Evolutionary conservation across 2,113 vertebrate species (phyloP), one percentile per base, ranked within the genome.

Genomic region (Syngnathoides biaculeatus): DNA sequence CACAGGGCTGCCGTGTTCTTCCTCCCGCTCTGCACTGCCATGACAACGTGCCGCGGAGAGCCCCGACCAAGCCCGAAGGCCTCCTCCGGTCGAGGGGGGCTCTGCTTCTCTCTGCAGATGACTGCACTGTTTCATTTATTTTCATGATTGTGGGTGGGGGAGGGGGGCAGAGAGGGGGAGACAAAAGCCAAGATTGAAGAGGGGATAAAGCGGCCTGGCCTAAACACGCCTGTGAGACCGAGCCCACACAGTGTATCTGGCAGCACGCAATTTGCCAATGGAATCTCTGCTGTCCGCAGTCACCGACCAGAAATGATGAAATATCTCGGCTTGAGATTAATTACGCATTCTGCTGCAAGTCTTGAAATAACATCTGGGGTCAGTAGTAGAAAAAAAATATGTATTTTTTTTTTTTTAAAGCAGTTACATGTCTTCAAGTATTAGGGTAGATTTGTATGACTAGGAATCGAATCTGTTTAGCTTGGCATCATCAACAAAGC

Each of bases 121-220:
- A 88, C 85, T 86, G 82, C 82, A 77, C 78, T 40, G 65, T 84
- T 89, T 88, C 85, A 86, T 88, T 87, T 87, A 85, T 87, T 89
- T 85, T 81, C 85, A 87, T 84, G 85, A 84, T 84, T 3, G 22
- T 11, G 24, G 52, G 22, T n/a, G n/a, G n/a, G n/a, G n/a, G n/a
- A n/a, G n/a, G n/a, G n/a, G n/a, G n/a, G n/a, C n/a, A n/a, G n/a
- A 6, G 13, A 13, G 79, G 79, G 13, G 1, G 81, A 87, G 86
- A 86, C 79, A 88, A 86, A 82, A 84, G 75, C 72, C 48, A 30
- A 85, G 84, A 88, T 79, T 79, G 83, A 86, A 78, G 64, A 72
- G 81, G 82, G 75, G 82, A 87, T 79, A 73, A 82, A 79, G 78
- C 80, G 45, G 74, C 67, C 65, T 58, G 17, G 79, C 13, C 72